These are phyloP conservation scores for Myocastor coypus DNA, from an alignment of 2,113 vertebrate genomes.

Conservation along the genomic window DNA sequence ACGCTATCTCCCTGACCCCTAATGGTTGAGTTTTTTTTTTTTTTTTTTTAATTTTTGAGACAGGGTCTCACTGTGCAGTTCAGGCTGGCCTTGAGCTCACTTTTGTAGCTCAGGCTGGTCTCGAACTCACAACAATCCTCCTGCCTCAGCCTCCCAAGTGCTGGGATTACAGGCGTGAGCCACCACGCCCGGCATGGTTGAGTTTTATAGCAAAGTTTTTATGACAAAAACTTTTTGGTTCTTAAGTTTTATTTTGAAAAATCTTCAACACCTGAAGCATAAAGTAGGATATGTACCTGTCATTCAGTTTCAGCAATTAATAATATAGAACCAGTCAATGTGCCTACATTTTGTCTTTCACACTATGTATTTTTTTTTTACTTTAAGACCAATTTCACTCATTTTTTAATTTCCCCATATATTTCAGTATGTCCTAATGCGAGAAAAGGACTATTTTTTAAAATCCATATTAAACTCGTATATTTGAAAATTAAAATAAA, in stretches of 20 bases:
- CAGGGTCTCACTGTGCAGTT: too few species aligned
- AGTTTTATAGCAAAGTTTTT: neutral
- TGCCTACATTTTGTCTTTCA: neutral
- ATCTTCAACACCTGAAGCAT: neutral
- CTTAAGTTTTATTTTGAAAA: conserved; percentile 31
- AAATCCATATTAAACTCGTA: neutral
- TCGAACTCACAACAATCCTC: too few species aligned
- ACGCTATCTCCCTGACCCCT: too few species aligned
- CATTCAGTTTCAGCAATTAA: neutral
- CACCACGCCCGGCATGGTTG: too few species aligned
- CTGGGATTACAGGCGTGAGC: too few species aligned
- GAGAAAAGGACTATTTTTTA: neutral
- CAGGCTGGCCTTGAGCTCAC: too few species aligned
- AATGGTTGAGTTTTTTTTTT: too few species aligned
- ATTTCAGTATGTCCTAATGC: neutral
- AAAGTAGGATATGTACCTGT: neutral
- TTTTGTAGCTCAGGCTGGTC: too few species aligned
- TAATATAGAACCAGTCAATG: neutral
- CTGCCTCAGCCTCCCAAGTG: too few species aligned
- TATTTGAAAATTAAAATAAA: neutral
- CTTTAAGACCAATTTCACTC: neutral
- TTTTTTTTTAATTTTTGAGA: too few species aligned
- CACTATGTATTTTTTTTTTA: neutral
- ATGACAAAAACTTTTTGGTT: neutral
- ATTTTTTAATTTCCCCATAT: conserved; percentile 19